Evolutionary conservation across 2,113 vertebrate species (phyloP), one percentile per base, ranked within the genome.

Genomic region (Bucco capensis): DNA sequence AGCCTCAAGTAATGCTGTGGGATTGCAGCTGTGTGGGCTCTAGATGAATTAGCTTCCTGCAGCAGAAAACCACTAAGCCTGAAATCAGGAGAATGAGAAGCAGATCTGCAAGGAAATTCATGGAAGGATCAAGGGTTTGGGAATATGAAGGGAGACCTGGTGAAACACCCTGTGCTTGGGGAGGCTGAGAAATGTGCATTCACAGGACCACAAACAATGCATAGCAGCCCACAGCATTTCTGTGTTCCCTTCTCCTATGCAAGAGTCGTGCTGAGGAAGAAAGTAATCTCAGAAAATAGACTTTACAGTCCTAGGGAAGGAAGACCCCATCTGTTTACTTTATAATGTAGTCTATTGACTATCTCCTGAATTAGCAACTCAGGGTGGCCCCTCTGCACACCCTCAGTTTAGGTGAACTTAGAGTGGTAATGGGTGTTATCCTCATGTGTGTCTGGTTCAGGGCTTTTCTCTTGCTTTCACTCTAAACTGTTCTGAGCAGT

Each of bases 221-320:
- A 6, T 6, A 56, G 33, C 35, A 74, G 6, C 46, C 10, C n/a
- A 30, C 17, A 7, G 19, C 0, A 0, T 31, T 76, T 62, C 40
- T 0, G 0, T 9, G 4, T 88, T 25, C 23, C 8, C 8, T 31
- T 69, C 19, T 22, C 21, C 5, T 44, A 0, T 27, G 31, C 31
- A 73, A 66, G 31, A 10, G 8, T 60, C 24, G 4, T 7, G 7
- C 47, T 67, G 49, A 22, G 28, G 15, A 62, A 54, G 27, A 64
- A 35, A 79, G 58, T 44, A 1, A 22, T 47, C n/a, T 69, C 30
- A 65, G n/a, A 51, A 81, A 86, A 72, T 5, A 31, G 25, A 28
- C 49, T 46, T 71, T 28, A 47, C 1, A 0, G 40, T 49, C 24
- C 12, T 35, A 14, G 30, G 38, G 30, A 76, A 71, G 30, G 28